Evolutionary conservation across 2,113 vertebrate genomes (phyloP).

Genomic region (Cisticola juncidis): DNA sequence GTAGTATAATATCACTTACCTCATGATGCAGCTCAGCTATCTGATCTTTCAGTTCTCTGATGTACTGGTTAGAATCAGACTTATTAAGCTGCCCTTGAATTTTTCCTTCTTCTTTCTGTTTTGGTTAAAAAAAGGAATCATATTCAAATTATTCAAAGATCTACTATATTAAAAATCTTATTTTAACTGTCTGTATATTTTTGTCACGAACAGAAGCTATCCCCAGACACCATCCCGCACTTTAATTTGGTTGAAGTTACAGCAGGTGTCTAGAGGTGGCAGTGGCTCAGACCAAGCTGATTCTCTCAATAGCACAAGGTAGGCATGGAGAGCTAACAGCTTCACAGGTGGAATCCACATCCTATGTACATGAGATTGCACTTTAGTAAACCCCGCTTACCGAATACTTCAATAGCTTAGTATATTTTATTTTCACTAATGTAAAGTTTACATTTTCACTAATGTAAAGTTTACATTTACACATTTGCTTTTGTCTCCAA

Average conservation of each 20-base stretch:
- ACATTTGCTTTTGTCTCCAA: not conserved
- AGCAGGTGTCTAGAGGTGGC: not conserved
- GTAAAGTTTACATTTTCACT: not conserved
- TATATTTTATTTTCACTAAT: not conserved
- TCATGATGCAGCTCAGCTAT: constrained; percentile 93
- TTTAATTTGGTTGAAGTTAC: not conserved
- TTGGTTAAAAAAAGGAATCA: constrained; percentile 18
- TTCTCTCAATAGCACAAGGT: not conserved
- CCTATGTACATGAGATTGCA: not conserved
- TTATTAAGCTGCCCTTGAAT: constrained; percentile 96
- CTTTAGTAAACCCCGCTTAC: not conserved
- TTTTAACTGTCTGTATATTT: not conserved
- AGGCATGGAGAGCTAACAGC: not conserved
- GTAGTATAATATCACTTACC: constrained; percentile 79
- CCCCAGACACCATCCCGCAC: not conserved
- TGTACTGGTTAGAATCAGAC: constrained; percentile 94
- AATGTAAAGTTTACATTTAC: not conserved
- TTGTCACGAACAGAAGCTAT: not conserved
- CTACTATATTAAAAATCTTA: not conserved
- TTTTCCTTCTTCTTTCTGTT: constrained; percentile 97
- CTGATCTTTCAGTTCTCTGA: constrained; percentile 94
- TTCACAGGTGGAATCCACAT: not conserved
- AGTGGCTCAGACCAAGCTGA: not conserved
- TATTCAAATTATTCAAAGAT: not conserved
- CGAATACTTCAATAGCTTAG: not conserved